Conservation (phyloP, 1,140 invertebrate genomes). For the Drosophila ambigua region DNA sequence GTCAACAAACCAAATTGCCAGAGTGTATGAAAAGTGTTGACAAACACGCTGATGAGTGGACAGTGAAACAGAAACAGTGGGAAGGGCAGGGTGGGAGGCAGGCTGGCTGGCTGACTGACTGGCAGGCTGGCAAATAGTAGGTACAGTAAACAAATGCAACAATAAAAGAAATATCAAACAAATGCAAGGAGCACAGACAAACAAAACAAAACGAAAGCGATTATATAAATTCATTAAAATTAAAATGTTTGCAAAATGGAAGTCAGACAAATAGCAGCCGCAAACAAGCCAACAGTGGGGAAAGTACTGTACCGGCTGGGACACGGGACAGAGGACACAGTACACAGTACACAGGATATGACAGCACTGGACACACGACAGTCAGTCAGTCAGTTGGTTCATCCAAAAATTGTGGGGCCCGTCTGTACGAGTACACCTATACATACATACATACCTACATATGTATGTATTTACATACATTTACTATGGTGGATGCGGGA, state of each 20-base stretch:
- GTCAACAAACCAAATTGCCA: slow-evolving; percentile 26
- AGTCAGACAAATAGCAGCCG: slow-evolving; percentile 55
- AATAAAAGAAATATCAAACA: slow-evolving; percentile 27
- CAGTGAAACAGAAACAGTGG: background rate
- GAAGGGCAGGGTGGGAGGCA: slow-evolving; percentile 7
- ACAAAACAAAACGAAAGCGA: slow-evolving; percentile 40
- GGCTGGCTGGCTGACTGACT: slow-evolving; percentile 3
- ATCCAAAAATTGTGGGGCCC: too few species aligned
- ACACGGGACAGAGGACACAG: background rate
- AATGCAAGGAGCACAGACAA: slow-evolving; percentile 16
- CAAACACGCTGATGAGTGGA: slow-evolving; percentile 34
- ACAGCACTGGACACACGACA: too few species aligned
- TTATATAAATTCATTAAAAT: slow-evolving; percentile 77
- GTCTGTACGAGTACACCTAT: too few species aligned
- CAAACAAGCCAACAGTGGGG: slow-evolving; percentile 25
- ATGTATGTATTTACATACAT: too few species aligned
- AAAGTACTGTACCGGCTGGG: background rate
- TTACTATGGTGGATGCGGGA: slow-evolving; percentile 1
- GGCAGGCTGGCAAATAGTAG: slow-evolving; percentile 1
- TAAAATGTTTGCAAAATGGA: slow-evolving; percentile 72
- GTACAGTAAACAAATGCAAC: background rate
- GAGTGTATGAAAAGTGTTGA: slow-evolving; percentile 50
- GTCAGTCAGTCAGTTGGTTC: too few species aligned
- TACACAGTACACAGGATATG: background rate
- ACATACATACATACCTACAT: too few species aligned